Evolutionary conservation across 2,888 invertebrate species (phyloP).

Genomic region (Cephus pygmeus): DNA sequence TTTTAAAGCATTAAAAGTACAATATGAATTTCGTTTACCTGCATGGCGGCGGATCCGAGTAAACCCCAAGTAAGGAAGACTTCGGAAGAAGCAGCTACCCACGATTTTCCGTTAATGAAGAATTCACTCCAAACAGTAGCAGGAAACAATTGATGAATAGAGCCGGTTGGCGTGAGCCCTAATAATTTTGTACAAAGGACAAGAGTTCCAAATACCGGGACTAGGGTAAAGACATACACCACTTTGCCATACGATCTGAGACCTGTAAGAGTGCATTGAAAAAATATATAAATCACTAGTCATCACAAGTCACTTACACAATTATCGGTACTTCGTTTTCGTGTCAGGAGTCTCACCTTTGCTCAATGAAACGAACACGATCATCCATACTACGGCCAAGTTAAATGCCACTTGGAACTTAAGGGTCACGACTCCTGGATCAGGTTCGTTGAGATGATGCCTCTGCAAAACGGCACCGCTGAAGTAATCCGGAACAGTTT

Average conservation of each 20-base stretch:
- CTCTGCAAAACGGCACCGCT: conserved; percentile 86
- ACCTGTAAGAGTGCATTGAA: conserved; percentile 63
- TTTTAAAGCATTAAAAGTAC: background rate
- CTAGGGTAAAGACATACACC: conserved; percentile 80
- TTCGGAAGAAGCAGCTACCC: conserved; percentile 91
- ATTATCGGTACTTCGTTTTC: background rate
- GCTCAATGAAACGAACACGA: conserved; percentile 87
- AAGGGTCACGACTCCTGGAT: conserved; percentile 70
- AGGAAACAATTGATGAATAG: conserved; percentile 78
- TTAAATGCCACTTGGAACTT: conserved; percentile 92
- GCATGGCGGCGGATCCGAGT: conserved; percentile 83
- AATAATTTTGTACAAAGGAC: conserved; percentile 80
- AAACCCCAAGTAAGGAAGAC: conserved; percentile 90
- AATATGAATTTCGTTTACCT: conserved; percentile 56
- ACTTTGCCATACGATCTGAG: conserved; percentile 87
- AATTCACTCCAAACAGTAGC: conserved; percentile 87
- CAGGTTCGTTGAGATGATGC: conserved; percentile 64
- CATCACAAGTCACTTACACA: background rate
- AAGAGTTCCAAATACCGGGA: conserved; percentile 82
- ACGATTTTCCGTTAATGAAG: conserved; percentile 85
- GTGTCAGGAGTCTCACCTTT: conserved; percentile 70
- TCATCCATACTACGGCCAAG: conserved; percentile 90
- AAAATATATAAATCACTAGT: background rate
- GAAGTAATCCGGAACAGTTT: conserved; percentile 87
- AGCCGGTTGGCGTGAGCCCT: conserved; percentile 77